Percentiles rank a stretch among this genome's conserved stretches.
Conservation (phyloP, 2,797 vertebrate genomes). For the Harpagifer antarcticus region DNA sequence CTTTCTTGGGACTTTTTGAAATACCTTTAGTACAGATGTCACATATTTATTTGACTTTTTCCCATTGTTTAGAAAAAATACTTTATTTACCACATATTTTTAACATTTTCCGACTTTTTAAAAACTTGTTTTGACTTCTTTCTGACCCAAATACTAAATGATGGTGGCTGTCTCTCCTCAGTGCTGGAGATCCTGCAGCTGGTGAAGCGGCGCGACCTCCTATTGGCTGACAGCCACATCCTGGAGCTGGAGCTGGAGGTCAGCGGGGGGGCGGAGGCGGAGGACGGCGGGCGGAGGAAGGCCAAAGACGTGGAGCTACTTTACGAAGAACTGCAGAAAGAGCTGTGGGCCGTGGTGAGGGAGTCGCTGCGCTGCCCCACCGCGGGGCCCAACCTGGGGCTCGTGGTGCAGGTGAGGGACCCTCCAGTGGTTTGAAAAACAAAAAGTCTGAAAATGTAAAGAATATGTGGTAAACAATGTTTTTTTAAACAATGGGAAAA, state of each 20-base stretch:
- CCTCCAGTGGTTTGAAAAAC: no score
- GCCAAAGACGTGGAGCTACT: slow-evolving; percentile 92
- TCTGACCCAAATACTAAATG: no score
- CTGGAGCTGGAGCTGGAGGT: slow-evolving; percentile 90
- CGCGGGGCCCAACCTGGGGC: slow-evolving; percentile 82
- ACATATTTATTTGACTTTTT: no score
- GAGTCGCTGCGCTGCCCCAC: slow-evolving; percentile 86
- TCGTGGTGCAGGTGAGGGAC: slow-evolving; percentile 83
- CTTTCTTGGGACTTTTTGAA: no score
- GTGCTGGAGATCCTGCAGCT: slow-evolving; percentile 91
- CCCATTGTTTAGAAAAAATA: no score
- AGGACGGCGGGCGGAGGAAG: slow-evolving; percentile 85
- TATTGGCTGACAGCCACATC: slow-evolving; percentile 90
- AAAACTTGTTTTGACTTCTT: no score
- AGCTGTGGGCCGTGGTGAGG: slow-evolving; percentile 89
- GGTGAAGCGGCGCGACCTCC: slow-evolving; percentile 90
- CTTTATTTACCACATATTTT: no score
- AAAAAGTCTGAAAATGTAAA: no score
- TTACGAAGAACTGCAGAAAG: slow-evolving; percentile 91
- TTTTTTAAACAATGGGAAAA: no score
- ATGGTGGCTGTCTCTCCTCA: slow-evolving; percentile 40
- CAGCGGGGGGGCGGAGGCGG: slow-evolving; percentile 63
- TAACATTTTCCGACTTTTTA: no score
- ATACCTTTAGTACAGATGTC: no score
- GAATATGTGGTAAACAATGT: no score